Conservation (phyloP, 2,888 invertebrate genomes). For the Micropterix aruncella region DNA sequence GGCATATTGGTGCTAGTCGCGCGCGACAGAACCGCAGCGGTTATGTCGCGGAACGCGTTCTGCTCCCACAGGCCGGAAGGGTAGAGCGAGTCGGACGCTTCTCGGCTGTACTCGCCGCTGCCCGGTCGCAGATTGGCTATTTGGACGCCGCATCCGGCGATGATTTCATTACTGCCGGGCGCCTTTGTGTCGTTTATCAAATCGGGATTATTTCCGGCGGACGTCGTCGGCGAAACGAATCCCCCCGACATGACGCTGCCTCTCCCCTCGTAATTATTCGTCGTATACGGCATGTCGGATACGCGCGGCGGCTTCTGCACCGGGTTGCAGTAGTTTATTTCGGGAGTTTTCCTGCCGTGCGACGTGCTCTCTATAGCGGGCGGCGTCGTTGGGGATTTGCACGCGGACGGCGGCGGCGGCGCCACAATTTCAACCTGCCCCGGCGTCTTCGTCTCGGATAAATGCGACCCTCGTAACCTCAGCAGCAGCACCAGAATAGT, state of each 20-base stretch:
- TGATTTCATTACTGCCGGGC: slow-evolving; percentile 39
- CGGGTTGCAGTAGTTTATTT: slow-evolving; percentile 42
- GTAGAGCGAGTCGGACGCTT: slow-evolving; percentile 60
- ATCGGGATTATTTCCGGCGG: slow-evolving; percentile 70
- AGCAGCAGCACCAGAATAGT: slow-evolving; percentile 58
- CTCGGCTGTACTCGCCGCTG: slow-evolving; percentile 67
- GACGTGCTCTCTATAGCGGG: slow-evolving; percentile 39
- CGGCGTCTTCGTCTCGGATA: slow-evolving; percentile 63
- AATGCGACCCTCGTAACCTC: slow-evolving; percentile 56
- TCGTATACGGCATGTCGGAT: slow-evolving; percentile 54
- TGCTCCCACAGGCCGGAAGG: slow-evolving; percentile 71
- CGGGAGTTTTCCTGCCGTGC: slow-evolving; percentile 16
- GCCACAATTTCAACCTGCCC: slow-evolving; percentile 61
- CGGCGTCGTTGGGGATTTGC: slow-evolving; percentile 40
- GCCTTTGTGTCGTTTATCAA: slow-evolving; percentile 71
- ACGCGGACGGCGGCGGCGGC: slow-evolving; percentile 26
- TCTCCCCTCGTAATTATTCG: slow-evolving; percentile 53
- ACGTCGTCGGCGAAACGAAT: slow-evolving; percentile 58
- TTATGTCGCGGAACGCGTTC: slow-evolving; percentile 28
- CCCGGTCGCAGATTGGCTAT: slow-evolving; percentile 31
- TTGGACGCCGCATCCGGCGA: slow-evolving; percentile 18
- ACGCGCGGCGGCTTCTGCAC: slow-evolving; percentile 58
- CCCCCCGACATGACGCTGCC: slow-evolving; percentile 50
- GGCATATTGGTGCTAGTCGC: slow-evolving; percentile 41
- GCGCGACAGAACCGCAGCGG: slow-evolving; percentile 38